A percentile compares a stretch with the other conserved stretches of the same genome.
Evolutionary conservation across 2,797 vertebrate genomes (phyloP).

Genomic region (Chromobotia macracanthus): DNA sequence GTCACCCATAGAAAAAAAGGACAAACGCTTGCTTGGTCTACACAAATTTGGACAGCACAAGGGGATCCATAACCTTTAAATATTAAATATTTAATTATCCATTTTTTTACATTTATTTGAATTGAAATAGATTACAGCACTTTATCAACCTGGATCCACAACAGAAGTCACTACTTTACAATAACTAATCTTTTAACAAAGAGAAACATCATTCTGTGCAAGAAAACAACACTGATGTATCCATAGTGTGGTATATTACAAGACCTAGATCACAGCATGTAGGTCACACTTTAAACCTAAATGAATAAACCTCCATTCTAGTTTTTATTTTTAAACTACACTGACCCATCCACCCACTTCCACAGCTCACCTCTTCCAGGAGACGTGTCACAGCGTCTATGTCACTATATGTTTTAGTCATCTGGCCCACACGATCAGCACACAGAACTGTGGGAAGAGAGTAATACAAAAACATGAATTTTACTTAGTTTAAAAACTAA

Average conservation of each 20-base stretch:
- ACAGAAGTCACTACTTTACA: background rate
- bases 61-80: background rate
- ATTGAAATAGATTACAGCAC: background rate
- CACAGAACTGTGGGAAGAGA: slow-evolving; percentile 81
- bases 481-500: background rate
- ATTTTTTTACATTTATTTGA: background rate
- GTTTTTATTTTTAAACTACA: background rate
- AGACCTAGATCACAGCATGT: background rate
- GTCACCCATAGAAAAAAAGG: too few relatives aligned
- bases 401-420: slow-evolving; percentile 94
- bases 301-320: background rate
- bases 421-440: slow-evolving; percentile 93
- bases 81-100: background rate
- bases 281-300: too few relatives aligned
- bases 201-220: background rate
- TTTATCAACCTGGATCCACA: background rate
- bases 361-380: slow-evolving; percentile 85
- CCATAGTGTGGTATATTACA: background rate
- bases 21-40: background rate
- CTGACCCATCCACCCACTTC: slow-evolving; percentile 21
- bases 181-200: background rate
- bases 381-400: slow-evolving; percentile 91
- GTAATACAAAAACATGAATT: background rate
- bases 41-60: background rate
- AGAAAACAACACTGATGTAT: background rate